Conservation (phyloP, 2,113 vertebrate species). For the Hystrix brachyura region DNA sequence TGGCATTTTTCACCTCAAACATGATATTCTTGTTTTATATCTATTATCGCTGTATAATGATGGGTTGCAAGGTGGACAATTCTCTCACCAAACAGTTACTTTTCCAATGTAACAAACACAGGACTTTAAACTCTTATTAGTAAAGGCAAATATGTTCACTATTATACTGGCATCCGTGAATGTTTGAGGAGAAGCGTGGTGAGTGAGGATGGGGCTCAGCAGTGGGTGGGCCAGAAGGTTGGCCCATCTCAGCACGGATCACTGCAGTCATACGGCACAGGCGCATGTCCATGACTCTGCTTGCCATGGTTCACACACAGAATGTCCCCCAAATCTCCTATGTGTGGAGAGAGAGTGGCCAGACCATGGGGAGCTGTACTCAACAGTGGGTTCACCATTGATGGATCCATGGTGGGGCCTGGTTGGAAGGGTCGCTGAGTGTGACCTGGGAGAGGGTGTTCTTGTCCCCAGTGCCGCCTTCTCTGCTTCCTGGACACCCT, state of each 20-base stretch:
- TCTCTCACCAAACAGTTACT: not conserved
- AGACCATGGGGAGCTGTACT: not conserved
- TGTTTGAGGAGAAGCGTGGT: fast-evolving
- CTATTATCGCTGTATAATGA: not conserved
- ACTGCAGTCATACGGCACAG: too few species aligned
- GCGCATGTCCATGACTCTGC: not conserved
- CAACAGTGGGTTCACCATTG: too few species aligned
- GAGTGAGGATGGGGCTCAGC: fast-evolving
- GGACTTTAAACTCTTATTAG: not conserved
- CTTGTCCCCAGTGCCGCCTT: not conserved
- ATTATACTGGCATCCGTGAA: not conserved
- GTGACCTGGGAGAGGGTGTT: not conserved
- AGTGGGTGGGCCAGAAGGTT: not conserved
- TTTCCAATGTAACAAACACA: not conserved
- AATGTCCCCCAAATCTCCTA: not conserved
- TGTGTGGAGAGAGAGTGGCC: not conserved
- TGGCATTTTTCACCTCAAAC: not conserved
- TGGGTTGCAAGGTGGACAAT: not conserved
- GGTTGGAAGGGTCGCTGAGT: not conserved
- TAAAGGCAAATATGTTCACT: not conserved
- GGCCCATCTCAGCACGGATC: not conserved
- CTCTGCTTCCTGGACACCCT: not conserved
- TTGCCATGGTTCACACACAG: not conserved
- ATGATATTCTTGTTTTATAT: not conserved
- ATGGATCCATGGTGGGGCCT: too few species aligned